Evolutionary conservation across 2,797 vertebrate species (phyloP), one percentile per base, ranked within the genome.

Genomic region (Enteromius anoplus): DNA sequence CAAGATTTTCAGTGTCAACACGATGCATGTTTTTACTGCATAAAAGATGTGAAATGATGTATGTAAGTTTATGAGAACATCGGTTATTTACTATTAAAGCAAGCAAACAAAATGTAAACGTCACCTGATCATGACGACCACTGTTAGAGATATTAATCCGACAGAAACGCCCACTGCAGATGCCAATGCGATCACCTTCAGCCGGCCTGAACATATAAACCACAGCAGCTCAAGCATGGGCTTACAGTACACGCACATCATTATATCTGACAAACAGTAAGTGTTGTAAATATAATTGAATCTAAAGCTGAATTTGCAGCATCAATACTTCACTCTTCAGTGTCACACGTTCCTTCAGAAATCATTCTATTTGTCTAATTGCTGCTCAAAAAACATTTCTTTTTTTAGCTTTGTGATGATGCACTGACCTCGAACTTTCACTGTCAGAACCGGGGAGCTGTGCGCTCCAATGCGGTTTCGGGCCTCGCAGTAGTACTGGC

Each of bases 11-110:
- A 72, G 88, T 88, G 89, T 95, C 94, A 0, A 95, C 92, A 86
- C 89, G 91, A 89, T 95, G 94, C 94, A 95, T 95, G 86, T 95
- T 95, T 87, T 95, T 95, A 89, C 95, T 95, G 89, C 64, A 77
- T 65, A 51, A 71, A 0, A 81, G 65, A 71, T 0, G 1, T 34
- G 23, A 19, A 73, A 72, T 34, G 2, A 87, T 49, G 82, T 10
- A 34, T 1, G 17, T 7, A 12, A 55, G 42, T 66, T 47, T 40
- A 29, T 26, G 34, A 47, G 37, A 26, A 55, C 10, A 58, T 34
- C 42, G 12, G 17, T 58, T 66, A 19, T 26, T 37, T 5, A 32
- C 0, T 12, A 14, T 34, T 34, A 34, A 5, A 15, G 8, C 4
- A 7, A 29, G 21, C 0, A 70, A 70, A 14, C 4, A 45, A 11